phyloP scores from a whole-genome alignment of 2,113 vertebrate species.

The Dromiciops gliroides region DNA sequence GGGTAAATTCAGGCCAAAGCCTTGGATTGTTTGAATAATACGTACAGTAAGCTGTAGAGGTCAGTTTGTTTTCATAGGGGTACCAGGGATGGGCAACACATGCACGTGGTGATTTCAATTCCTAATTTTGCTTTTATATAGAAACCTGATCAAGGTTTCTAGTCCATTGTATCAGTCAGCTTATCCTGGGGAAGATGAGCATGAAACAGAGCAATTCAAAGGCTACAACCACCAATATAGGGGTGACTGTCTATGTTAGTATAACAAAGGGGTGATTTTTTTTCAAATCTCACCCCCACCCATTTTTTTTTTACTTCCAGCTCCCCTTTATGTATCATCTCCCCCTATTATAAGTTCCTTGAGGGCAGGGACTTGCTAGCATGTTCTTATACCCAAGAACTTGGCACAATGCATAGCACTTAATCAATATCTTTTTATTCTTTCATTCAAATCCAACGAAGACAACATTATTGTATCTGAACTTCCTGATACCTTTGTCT shows the following conservation, averaged over 20 bases:
- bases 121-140: not conserved
- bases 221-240: not conserved
- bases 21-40: not conserved
- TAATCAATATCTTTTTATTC: too few species aligned
- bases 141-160: not conserved
- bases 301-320: not conserved
- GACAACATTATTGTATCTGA: not conserved
- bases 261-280: not conserved
- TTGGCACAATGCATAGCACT: not conserved
- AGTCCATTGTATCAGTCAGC: not conserved
- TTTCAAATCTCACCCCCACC: not conserved
- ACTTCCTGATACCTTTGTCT: not conserved
- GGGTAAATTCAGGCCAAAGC: not conserved
- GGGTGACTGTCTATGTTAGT: not conserved
- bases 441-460: not conserved
- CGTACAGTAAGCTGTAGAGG: not conserved
- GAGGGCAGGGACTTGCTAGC: not conserved
- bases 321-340: not conserved
- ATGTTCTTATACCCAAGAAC: not conserved
- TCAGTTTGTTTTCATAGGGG: conserved; percentile 29
- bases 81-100: not conserved
- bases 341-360: not conserved
- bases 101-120: not conserved
- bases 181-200: not conserved
- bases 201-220: not conserved